Evolutionary conservation across 2,888 invertebrate genomes (phyloP).

Genomic region (Philereme vetulata): DNA sequence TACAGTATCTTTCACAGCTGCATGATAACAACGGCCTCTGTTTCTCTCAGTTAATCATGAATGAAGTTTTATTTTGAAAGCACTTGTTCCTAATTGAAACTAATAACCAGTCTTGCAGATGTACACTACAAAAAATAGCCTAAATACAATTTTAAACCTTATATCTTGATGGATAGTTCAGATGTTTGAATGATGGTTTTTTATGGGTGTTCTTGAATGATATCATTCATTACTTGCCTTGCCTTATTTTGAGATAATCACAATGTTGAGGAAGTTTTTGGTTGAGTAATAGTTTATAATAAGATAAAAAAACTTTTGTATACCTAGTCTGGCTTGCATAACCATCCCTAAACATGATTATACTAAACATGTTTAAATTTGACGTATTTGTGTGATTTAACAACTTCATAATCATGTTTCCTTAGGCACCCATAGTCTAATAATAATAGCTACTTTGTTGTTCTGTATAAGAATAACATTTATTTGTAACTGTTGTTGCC

Average conservation of each 20-base stretch:
- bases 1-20: conserved; percentile 46
- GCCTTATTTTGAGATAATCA: conserved; percentile 41
- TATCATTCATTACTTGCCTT: conserved; percentile 44
- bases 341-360: too few species aligned
- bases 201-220: conserved; percentile 40
- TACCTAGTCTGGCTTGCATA: too few species aligned
- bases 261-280: conserved; percentile 34
- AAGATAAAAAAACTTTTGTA: background rate
- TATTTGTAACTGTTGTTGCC: too few species aligned
- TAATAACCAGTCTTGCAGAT: conserved; percentile 55
- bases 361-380: too few species aligned
- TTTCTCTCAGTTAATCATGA: conserved; percentile 46
- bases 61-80: conserved; percentile 61
- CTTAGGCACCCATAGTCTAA: too few species aligned
- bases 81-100: conserved; percentile 66
- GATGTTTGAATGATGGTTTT: conserved; percentile 18
- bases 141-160: conserved; percentile 49
- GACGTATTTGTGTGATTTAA: too few species aligned
- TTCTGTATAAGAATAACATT: too few species aligned
- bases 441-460: too few species aligned
- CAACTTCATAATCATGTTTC: too few species aligned
- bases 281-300: conserved; percentile 18
- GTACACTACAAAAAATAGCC: conserved; percentile 16
- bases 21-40: conserved; percentile 51
- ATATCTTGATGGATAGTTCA: conserved; percentile 24